Conservation (phyloP, 2,888 invertebrate species). For the Sipha maydis region DNA sequence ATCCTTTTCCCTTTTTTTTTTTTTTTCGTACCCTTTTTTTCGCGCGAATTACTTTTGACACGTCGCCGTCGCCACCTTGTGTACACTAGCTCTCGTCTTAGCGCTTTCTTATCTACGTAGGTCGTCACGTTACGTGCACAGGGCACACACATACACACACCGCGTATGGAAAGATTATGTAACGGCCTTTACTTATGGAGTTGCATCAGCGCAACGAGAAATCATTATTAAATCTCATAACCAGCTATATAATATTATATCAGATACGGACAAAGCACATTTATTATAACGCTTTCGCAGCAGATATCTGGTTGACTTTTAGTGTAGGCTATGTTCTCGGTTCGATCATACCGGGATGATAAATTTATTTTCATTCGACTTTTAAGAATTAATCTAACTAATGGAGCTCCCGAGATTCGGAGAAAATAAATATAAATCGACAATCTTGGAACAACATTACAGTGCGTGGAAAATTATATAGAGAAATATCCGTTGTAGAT, state of each 20-base stretch:
- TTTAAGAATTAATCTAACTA: constrained; percentile 32
- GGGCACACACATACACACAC: background rate
- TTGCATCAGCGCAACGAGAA: background rate
- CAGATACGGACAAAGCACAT: background rate
- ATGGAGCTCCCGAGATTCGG: background rate
- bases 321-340: background rate
- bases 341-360: background rate
- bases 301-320: background rate
- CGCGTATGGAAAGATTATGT: background rate
- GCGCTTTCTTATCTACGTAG: background rate
- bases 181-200: background rate
- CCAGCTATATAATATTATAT: background rate
- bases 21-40: background rate
- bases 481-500: background rate
- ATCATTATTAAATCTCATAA: background rate
- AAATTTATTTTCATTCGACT: background rate
- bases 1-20: background rate
- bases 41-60: constrained; percentile 21
- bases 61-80: background rate
- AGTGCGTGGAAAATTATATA: background rate
- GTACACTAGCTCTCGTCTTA: background rate
- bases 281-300: background rate
- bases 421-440: constrained; percentile 9
- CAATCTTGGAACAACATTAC: background rate
- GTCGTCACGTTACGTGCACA: background rate